phyloP scores from a whole-genome alignment of 2,797 vertebrate genomes.

The Acipenser transmontanus region DNA sequence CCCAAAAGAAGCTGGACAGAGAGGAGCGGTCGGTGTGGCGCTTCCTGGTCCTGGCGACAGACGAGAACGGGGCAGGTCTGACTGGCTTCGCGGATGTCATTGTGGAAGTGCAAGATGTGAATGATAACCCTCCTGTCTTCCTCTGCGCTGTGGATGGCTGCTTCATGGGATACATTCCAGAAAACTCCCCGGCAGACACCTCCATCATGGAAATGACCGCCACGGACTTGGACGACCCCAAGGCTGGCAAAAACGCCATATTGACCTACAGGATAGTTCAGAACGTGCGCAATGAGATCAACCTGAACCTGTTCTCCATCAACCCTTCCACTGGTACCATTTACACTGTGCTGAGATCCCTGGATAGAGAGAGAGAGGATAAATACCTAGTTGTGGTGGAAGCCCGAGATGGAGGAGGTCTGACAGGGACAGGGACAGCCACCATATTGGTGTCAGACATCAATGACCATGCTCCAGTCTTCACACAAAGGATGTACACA shows the following conservation, averaged over 20 bases:
- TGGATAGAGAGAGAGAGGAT: constrained; percentile 73
- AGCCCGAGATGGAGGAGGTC: constrained; percentile 75
- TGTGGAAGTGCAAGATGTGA: constrained; percentile 72
- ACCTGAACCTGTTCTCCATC: constrained; percentile 80
- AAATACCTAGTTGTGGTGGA: constrained; percentile 75
- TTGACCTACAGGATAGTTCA: constrained; percentile 77
- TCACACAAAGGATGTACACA: constrained; percentile 68
- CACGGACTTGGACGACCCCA: constrained; percentile 75
- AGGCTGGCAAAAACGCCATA: constrained; percentile 62
- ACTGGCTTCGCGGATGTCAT: constrained; percentile 84
- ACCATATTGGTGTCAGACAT: constrained; percentile 76
- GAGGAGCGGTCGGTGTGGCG: constrained; percentile 70
- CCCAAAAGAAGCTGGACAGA: constrained; percentile 64
- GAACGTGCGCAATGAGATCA: constrained; percentile 76
- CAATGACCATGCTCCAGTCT: constrained; percentile 79
- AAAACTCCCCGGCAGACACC: constrained; percentile 76
- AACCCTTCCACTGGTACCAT: constrained; percentile 71
- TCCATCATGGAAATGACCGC: constrained; percentile 80
- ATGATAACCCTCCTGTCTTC: constrained; percentile 77
- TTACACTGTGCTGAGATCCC: constrained; percentile 65
- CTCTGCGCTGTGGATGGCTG: constrained; percentile 67
- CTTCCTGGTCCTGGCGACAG: constrained; percentile 79
- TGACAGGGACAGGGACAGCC: constrained; percentile 76
- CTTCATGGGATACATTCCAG: constrained; percentile 66
- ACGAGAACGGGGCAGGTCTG: constrained; percentile 73